Base-by-base conservation (phyloP, 2,888 invertebrate genomes). In the Harpalus rubripes region DNA sequence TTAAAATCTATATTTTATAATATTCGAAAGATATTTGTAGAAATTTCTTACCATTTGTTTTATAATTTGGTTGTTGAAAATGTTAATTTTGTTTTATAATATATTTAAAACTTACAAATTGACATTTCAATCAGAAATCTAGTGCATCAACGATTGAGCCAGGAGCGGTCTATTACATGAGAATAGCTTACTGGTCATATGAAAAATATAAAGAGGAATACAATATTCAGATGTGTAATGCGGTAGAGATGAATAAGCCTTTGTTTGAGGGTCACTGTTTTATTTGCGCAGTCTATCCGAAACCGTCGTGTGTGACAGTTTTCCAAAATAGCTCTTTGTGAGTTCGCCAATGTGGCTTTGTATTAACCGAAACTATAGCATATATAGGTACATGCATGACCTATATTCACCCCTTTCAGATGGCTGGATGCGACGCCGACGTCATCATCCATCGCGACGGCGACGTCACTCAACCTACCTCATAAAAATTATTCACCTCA, bases 301-400 rank as follows among this genome's bases (percentile, higher is more conserved):
- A 15, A 72, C 41, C 58, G 52, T 12, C n/a, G 41, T 80, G 59
- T 79, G 61, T 80, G 80, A 80, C 63, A 80, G 80, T 80, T 80
- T 78, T 80, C 80, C 61, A 80, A 80, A 80, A 80, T 80, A 80
- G 80, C 80, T 80, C 80, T 61, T 80, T 80, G 80, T 80, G 44
- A 61, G 18, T 41, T 32, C n/a, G 58, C 78, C 58, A 78, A 63
- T 41, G 80, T 26, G 78, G 59, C 78, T 78, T 78, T 80, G 80
- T 80, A 80, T 80, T 61, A 80, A 39, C 80, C 80, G 61, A 80
- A 80, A 80, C 80, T 80, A 80, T 79, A 59, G 79, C 59, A 18
- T 18, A 80, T 80, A 32, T 61, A 80, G 41, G 61, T 80, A 18
- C 80, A 80, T 80, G 61, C 80, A 80, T 80, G 80, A 80, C 80